A percentile compares a stretch with the other conserved stretches of the same genome.
phyloP scores from a whole-genome alignment of 2,888 invertebrate species.

The Dermolepida albohirtum region DNA sequence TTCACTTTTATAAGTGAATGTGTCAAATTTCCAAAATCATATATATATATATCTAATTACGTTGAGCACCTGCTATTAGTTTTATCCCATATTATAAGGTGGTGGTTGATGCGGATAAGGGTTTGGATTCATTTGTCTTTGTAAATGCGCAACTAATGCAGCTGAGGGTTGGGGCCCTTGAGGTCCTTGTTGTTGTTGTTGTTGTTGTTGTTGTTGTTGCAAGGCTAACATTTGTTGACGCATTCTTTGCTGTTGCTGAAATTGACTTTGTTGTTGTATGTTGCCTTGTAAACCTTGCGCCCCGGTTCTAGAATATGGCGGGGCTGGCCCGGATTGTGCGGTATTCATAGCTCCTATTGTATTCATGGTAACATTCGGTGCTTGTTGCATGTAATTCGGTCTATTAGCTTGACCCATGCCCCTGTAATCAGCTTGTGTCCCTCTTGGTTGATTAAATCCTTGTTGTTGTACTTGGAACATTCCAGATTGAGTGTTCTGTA shows the following conservation, averaged over 20 bases:
- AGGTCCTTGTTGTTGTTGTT: slow-evolving; percentile 65
- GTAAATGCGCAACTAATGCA: slow-evolving; percentile 75
- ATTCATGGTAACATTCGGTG: slow-evolving; percentile 90
- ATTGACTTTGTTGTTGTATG: slow-evolving; percentile 56
- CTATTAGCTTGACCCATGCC: slow-evolving; percentile 60
- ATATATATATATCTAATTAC: neutral
- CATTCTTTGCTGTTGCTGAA: slow-evolving; percentile 68
- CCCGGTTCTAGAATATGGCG: slow-evolving; percentile 77
- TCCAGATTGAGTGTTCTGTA: slow-evolving; percentile 57
- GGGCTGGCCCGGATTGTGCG: slow-evolving; percentile 74
- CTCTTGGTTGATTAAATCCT: slow-evolving; percentile 68
- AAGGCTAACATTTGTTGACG: slow-evolving; percentile 77
- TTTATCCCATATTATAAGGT: slow-evolving; percentile 64
- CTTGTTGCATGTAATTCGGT: slow-evolving; percentile 71
- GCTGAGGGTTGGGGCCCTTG: slow-evolving; percentile 70
- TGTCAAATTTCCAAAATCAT: no score
- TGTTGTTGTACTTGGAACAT: slow-evolving; percentile 66
- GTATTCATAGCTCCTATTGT: slow-evolving; percentile 72
- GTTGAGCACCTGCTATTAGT: neutral
- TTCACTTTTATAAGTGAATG: no score
- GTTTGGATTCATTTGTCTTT: slow-evolving; percentile 70
- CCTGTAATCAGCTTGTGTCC: slow-evolving; percentile 63
- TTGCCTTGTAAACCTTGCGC: slow-evolving; percentile 53
- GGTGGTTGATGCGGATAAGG: slow-evolving; percentile 72
- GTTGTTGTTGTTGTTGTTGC: slow-evolving; percentile 76